phyloP scores from a whole-genome alignment of 2,113 vertebrate genomes.

The Mustela lutreola region DNA sequence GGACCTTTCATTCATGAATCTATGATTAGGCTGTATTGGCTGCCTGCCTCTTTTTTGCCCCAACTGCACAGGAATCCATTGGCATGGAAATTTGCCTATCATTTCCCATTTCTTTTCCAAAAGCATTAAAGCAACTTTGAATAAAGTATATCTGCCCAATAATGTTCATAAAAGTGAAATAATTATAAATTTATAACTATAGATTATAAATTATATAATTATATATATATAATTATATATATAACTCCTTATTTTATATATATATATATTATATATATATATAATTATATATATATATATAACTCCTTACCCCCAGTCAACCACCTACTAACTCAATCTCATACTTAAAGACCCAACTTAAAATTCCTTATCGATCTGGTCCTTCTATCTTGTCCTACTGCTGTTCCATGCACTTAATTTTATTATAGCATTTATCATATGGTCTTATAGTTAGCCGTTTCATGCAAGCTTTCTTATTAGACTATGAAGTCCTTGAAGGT shows the following conservation, averaged over 20 bases:
- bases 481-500: neutral
- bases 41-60: neutral
- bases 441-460: neutral
- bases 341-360: neutral
- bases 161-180: constrained; percentile 39
- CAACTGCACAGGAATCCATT: neutral
- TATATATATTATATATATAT: neutral
- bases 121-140: constrained; percentile 32
- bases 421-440: neutral
- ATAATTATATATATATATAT: neutral
- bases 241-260: no score
- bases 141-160: neutral
- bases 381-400: neutral
- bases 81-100: neutral
- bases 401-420: neutral
- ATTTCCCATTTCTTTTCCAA: neutral
- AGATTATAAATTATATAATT: no score
- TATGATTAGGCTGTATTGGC: neutral
- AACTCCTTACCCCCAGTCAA: neutral
- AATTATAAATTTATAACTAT: neutral
- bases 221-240: no score
- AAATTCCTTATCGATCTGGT: neutral
- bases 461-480: constrained; percentile 5
- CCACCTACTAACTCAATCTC: neutral
- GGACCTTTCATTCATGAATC: neutral